Evolutionary conservation across 53 echinoderm and acorn worm species (phyloP).

Genomic region (Echinarachnius parma): DNA sequence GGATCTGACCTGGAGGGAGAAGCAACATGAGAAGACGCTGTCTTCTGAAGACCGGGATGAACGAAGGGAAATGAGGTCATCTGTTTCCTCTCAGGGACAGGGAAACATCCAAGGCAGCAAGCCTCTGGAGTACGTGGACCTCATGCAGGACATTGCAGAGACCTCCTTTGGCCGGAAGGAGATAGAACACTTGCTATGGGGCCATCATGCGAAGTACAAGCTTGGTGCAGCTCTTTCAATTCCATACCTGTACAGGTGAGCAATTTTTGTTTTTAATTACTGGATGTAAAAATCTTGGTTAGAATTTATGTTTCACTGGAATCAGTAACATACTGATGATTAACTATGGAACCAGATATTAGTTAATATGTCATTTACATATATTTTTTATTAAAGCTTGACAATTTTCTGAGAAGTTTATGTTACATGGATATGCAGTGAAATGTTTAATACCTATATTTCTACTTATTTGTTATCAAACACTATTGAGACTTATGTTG

Average conservation of each 20-base stretch:
- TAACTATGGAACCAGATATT: no score
- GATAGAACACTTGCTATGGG: conserved; percentile 20
- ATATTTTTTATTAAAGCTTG: no score
- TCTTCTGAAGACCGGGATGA: not conserved
- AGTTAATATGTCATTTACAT: no score
- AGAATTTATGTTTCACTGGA: no score
- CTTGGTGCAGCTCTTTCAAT: conserved; percentile 30
- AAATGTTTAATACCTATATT: no score
- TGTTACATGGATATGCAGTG: no score
- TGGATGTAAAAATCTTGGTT: no score
- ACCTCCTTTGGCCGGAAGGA: conserved; percentile 34
- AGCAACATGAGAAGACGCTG: not conserved
- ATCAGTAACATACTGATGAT: no score
- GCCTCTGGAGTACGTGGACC: conserved; percentile 2
- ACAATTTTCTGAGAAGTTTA: no score
- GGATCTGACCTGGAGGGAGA: not conserved
- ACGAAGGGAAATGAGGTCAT: not conserved
- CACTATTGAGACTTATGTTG: no score
- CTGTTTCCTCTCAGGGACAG: not conserved
- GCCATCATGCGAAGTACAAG: conserved; percentile 10
- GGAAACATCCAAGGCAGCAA: not conserved
- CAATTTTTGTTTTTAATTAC: no score
- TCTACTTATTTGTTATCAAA: no score
- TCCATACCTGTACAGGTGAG: conserved; percentile 31
- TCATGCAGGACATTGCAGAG: conserved; percentile 11